Base-by-base conservation (phyloP, 2,113 vertebrate genomes). In the Spilogale gracilis region DNA sequence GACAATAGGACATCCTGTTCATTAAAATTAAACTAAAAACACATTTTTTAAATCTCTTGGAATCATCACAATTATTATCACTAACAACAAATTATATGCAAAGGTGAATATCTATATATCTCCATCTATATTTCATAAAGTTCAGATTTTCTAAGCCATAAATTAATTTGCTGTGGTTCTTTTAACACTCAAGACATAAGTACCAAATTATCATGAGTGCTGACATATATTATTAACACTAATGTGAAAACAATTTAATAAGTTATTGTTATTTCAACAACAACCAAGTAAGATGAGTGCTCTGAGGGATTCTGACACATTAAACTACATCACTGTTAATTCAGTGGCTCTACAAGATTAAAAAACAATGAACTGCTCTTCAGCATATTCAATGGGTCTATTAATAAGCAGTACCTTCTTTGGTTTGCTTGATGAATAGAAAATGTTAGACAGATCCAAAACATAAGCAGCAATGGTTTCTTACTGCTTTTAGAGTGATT, bases 181-280 rank as follows among this genome's bases (percentile, higher is more conserved):
- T 80, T 95, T 87, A 92, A 89, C 5, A 81, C 8, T 14, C 27
- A 56, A 83, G 21, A 89, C 27, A 9, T 88, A 88, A 45, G 27
- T 54, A 96, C 43, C 76, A 95, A 83, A 54, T 76, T 54, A 82
- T n/a, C 60, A 61, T 9, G 3, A 91, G 17, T 30, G 30, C 30
- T 84, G 50, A 80, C 13, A 63, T 89, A 54, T 30, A 63, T 63
- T 63, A 54, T 27, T 27, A 89, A 79, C 20, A 61, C 16, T 84
- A 71, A 61, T 9, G 23, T 89, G 63, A 92, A 92, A 92, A 73
- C 17, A 84, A 54, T 79, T 78, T 89, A 54, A 32, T 90, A 63
- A 96, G 45, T 56, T 71, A 79, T 48, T 69, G 50, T 92, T 84
- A 95, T 80, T 89, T 89, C 63, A 92, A 80, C 74, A 86, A 89